phyloP scores from a whole-genome alignment of 2,113 vertebrate species.

The Hepsetus odoe region DNA sequence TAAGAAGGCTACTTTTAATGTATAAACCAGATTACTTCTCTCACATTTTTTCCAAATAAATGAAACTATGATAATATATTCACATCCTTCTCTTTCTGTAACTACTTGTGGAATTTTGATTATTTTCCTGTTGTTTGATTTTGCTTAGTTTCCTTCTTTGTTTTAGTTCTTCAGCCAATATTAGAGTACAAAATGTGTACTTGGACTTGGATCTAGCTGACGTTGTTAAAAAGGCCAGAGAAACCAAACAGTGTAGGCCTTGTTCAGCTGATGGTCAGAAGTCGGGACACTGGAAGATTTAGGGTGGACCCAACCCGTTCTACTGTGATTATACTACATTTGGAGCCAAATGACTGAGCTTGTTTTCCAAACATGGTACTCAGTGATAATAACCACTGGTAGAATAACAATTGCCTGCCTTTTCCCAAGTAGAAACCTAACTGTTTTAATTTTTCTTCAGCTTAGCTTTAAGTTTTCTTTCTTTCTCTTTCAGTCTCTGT shows the following conservation, averaged over 20 bases:
- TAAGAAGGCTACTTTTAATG: conserved; percentile 2
- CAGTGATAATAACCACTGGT: conserved; percentile 18
- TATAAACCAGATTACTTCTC: conserved; percentile 14
- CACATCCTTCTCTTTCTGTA: conserved; percentile 30
- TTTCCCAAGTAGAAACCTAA: conserved; percentile 55
- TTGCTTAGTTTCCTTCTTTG: conserved; percentile 54
- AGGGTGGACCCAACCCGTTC: conserved; percentile 11
- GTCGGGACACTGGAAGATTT: not conserved
- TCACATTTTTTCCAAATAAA: not conserved
- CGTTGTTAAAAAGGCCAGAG: conserved; percentile 1
- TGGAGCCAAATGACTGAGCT: conserved; percentile 11
- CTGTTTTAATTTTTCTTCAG: conserved; percentile 15
- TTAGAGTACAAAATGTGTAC: too few species aligned
- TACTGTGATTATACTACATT: conserved; percentile 10
- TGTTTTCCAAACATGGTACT: conserved; percentile 59
- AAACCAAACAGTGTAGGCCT: not conserved
- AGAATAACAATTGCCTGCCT: conserved; percentile 45
- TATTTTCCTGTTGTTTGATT: conserved; percentile 46
- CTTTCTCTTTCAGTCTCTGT: conserved; percentile 39
- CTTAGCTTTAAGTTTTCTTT: conserved; percentile 29
- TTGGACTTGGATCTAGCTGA: conserved; percentile 3
- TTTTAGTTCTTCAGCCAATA: conserved; percentile 2
- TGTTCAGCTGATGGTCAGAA: conserved; percentile 11
- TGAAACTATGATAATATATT: conserved; percentile 29
- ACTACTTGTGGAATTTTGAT: too few species aligned